These are phyloP conservation scores for Leptinotarsa haldemani DNA, from an alignment of 2,888 invertebrate genomes.

Conservation along the genomic window DNA sequence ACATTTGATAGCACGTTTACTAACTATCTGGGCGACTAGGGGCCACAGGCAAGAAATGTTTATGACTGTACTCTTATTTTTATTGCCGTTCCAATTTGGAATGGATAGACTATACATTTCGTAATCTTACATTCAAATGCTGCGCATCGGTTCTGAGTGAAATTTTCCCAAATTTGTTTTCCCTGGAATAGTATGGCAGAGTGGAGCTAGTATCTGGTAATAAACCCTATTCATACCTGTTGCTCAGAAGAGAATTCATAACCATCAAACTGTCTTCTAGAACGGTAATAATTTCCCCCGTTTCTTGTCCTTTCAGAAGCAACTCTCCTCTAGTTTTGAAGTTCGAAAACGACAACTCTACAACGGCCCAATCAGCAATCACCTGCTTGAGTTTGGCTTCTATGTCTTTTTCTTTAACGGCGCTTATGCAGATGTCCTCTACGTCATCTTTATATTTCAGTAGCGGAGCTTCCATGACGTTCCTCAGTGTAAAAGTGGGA, in stretches of 20 bases:
- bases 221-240: constrained; percentile 70
- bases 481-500: constrained; percentile 81
- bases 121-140: too few species aligned
- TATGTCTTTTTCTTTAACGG: constrained; percentile 90
- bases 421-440: constrained; percentile 91
- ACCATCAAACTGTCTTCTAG: constrained; percentile 90
- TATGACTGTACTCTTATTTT: too few species aligned
- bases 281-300: constrained; percentile 79
- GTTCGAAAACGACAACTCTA: constrained; percentile 76
- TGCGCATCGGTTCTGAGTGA: too few species aligned
- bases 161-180: too few species aligned
- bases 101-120: too few species aligned
- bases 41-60: too few species aligned
- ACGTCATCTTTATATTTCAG: constrained; percentile 87
- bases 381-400: constrained; percentile 88
- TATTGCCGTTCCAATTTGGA: too few species aligned
- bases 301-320: constrained; percentile 80
- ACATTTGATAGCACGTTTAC: too few species aligned
- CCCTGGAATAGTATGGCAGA: too few species aligned
- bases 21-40: too few species aligned
- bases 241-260: constrained; percentile 85
- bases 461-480: constrained; percentile 87
- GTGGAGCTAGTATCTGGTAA: too few species aligned
- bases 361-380: constrained; percentile 81
- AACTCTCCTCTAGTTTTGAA: constrained; percentile 89